phyloP scores from a whole-genome alignment of 2,888 invertebrate genomes.

The Limnephilus rhombicus region DNA sequence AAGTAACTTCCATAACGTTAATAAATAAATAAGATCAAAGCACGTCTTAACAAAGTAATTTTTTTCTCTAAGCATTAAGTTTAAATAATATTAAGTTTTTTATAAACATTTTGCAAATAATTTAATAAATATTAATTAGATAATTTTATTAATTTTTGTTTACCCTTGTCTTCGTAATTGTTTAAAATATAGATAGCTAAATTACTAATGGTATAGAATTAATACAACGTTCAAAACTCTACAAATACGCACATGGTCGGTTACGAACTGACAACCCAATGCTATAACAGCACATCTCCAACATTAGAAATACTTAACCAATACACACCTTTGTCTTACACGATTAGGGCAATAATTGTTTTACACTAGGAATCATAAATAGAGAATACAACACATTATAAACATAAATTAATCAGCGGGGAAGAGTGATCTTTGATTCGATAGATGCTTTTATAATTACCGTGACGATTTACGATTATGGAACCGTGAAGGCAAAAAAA shows the following conservation, averaged over 20 bases:
- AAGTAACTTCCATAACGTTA: constrained; percentile 19
- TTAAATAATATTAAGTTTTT: constrained; percentile 51
- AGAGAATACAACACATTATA: neutral
- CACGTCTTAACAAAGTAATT: constrained; percentile 14
- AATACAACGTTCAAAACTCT: constrained; percentile 21
- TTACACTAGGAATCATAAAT: neutral
- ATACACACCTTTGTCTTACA: neutral
- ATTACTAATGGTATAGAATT: constrained; percentile 31
- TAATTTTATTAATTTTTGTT: constrained; percentile 18
- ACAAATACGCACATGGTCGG: neutral
- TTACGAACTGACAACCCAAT: neutral
- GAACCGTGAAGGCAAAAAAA: too few species aligned
- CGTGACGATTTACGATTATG: too few species aligned
- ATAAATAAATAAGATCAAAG: constrained; percentile 41
- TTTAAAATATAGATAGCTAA: constrained; percentile 38
- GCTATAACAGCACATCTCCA: constrained; percentile 11
- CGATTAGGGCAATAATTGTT: neutral
- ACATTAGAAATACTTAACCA: neutral
- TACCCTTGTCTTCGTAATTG: constrained; percentile 43
- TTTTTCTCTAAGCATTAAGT: constrained; percentile 6
- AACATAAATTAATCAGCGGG: neutral
- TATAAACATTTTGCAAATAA: constrained; percentile 47
- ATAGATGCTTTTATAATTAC: too few species aligned
- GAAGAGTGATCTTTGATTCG: neutral
- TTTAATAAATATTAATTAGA: constrained; percentile 33